Percentiles rank a stretch among this genome's conserved stretches.
These are phyloP conservation scores for Teleogryllus oceanicus DNA, from an alignment of 2,888 invertebrate species.

Conservation along the genomic window DNA sequence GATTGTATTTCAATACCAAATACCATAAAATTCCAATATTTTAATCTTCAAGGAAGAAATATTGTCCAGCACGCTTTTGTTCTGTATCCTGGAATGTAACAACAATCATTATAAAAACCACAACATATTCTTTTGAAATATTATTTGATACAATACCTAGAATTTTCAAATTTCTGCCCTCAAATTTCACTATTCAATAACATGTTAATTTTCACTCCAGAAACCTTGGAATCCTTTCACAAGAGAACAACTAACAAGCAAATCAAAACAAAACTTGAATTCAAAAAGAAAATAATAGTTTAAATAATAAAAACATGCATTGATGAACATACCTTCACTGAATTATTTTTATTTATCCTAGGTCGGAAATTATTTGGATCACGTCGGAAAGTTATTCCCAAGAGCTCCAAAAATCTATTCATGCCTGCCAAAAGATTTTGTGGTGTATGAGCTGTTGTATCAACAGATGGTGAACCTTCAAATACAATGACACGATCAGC, in stretches of 20 bases:
- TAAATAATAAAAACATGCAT: no score
- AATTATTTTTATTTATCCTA: constrained; percentile 93
- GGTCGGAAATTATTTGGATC: constrained; percentile 99
- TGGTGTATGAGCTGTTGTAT: constrained; percentile 86
- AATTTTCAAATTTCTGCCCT: no score
- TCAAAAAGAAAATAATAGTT: no score
- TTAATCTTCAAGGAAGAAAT: constrained; percentile 97
- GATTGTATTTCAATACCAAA: no score
- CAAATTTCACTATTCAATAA: no score
- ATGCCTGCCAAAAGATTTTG: constrained; percentile 93
- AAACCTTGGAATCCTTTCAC: no score
- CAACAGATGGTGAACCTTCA: constrained; percentile 87
- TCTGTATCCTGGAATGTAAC: constrained; percentile 75
- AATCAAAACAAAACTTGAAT: no score
- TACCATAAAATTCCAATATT: background rate
- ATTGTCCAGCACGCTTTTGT: constrained; percentile 95
- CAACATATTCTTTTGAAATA: background rate
- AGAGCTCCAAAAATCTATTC: constrained; percentile 92
- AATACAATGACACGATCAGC: constrained; percentile 98
- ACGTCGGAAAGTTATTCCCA: constrained; percentile 96
- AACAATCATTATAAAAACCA: constrained; percentile 28
- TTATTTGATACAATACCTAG: no score
- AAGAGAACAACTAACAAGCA: no score
- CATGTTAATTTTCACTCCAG: no score
- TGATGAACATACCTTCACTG: constrained; percentile 65